A percentile compares a stretch with the other conserved stretches of the same genome.
phyloP scores from a whole-genome alignment of 2,888 invertebrate genomes.

The Seira musarum region DNA sequence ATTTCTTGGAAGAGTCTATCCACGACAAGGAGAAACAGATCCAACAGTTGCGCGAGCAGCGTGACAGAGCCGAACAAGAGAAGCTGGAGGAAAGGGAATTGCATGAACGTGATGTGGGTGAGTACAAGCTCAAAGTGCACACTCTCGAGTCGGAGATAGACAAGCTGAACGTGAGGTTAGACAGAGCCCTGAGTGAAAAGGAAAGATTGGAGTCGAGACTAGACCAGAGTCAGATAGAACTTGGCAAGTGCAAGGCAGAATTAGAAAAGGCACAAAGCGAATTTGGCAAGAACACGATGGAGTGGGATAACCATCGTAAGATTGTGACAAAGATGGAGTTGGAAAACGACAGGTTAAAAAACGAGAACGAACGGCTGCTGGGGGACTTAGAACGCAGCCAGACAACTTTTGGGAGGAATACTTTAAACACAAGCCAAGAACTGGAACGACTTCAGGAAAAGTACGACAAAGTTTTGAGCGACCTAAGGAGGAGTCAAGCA shows the following conservation, averaged over 20 bases:
- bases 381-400: constrained; percentile 89
- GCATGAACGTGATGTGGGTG: constrained; percentile 93
- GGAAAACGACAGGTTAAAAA: constrained; percentile 83
- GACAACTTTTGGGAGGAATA: constrained; percentile 86
- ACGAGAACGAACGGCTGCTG: constrained; percentile 76
- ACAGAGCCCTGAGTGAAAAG: constrained; percentile 91
- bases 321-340: constrained; percentile 87
- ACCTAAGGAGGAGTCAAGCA: constrained; percentile 89
- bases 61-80: constrained; percentile 95
- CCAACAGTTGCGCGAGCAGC: constrained; percentile 92
- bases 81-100: constrained; percentile 96
- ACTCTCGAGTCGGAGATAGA: constrained; percentile 86
- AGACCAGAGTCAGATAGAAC: constrained; percentile 92
- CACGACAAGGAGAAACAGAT: constrained; percentile 98
- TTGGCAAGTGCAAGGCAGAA: constrained; percentile 95
- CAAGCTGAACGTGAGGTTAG: constrained; percentile 81
- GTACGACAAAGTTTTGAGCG: constrained; percentile 88
- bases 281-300: constrained; percentile 89
- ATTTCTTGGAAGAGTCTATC: constrained; percentile 93
- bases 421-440: constrained; percentile 86
- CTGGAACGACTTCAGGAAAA: constrained; percentile 75
- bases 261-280: constrained; percentile 92
- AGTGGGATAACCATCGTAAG: constrained; percentile 90
- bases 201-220: constrained; percentile 92
- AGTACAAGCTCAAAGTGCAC: constrained; percentile 95